These are phyloP conservation scores for Stegophylla sp. DNA, from an alignment of 2,888 invertebrate species.

Conservation along the genomic window DNA sequence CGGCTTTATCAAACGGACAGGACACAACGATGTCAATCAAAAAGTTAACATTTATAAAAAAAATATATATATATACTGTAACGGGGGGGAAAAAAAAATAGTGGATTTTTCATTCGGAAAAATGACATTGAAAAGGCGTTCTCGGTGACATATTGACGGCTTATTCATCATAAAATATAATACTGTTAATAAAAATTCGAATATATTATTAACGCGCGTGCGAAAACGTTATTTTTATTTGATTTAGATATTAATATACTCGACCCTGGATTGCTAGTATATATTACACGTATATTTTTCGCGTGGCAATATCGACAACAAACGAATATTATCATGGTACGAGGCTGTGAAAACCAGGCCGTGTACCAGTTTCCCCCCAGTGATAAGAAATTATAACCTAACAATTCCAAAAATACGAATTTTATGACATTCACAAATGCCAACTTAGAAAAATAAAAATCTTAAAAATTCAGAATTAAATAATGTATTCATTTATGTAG, in stretches of 20 bases:
- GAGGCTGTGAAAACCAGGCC: too few species aligned
- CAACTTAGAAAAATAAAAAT: too few species aligned
- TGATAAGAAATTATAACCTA: too few species aligned
- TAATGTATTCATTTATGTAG: too few species aligned
- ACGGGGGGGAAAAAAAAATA: slow-evolving; percentile 17
- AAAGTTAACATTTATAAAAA: slow-evolving; percentile 26
- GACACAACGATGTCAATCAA: slow-evolving; percentile 49
- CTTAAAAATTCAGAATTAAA: too few species aligned
- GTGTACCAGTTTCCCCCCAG: too few species aligned
- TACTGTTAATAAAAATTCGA: slow-evolving; percentile 14
- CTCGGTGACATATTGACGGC: slow-evolving; percentile 38
- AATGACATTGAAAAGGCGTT: slow-evolving; percentile 39
- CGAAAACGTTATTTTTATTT: slow-evolving; percentile 2
- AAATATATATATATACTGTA: neutral
- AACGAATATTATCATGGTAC: too few species aligned
- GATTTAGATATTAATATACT: slow-evolving; percentile 11
- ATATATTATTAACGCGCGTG: slow-evolving; percentile 9
- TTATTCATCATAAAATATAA: slow-evolving; percentile 27
- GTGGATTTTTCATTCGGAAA: slow-evolving; percentile 23
- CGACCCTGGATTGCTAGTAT: neutral
- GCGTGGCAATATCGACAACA: too few species aligned
- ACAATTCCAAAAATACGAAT: too few species aligned
- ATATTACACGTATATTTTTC: too few species aligned
- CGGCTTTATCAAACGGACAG: slow-evolving; percentile 35
- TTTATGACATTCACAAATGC: too few species aligned